Conservation (phyloP, 2,888 invertebrate species). For the Geotrupes spiniger region DNA sequence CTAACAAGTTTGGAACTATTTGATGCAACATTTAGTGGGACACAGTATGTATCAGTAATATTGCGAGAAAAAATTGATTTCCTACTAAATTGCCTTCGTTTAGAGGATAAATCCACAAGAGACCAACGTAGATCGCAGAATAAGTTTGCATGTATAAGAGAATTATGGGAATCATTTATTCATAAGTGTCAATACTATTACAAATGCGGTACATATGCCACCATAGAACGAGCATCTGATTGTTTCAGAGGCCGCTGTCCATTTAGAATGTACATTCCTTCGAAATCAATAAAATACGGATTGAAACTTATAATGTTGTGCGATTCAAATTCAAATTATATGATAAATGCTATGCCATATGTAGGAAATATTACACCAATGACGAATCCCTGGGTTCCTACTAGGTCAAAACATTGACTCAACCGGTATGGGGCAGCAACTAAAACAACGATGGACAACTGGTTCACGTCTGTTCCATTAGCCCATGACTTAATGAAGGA, state of each 20-base stretch:
- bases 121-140: conserved; percentile 28
- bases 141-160: conserved; percentile 23
- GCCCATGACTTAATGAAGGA: not conserved
- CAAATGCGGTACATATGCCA: conserved; percentile 27
- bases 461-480: not conserved
- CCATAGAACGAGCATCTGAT: conserved; percentile 35
- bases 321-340: conserved; percentile 33
- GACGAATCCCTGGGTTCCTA: not conserved
- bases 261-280: conserved; percentile 39
- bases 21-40: conserved; percentile 17
- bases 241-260: conserved; percentile 30
- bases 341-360: conserved; percentile 36
- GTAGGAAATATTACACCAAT: conserved; percentile 31
- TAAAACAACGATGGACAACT: conserved; percentile 5
- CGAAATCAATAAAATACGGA: conserved; percentile 38
- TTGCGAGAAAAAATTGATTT: conserved; percentile 29
- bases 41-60: conserved; percentile 23
- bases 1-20: conserved; percentile 10
- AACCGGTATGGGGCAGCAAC: not conserved
- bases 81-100: conserved; percentile 28
- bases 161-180: conserved; percentile 29
- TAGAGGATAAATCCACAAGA: conserved; percentile 30
- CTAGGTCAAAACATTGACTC: not conserved
- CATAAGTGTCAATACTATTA: conserved; percentile 25
- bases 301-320: conserved; percentile 39